phyloP scores from a whole-genome alignment of 2,888 invertebrate species.

The Ferrisia virgata region DNA sequence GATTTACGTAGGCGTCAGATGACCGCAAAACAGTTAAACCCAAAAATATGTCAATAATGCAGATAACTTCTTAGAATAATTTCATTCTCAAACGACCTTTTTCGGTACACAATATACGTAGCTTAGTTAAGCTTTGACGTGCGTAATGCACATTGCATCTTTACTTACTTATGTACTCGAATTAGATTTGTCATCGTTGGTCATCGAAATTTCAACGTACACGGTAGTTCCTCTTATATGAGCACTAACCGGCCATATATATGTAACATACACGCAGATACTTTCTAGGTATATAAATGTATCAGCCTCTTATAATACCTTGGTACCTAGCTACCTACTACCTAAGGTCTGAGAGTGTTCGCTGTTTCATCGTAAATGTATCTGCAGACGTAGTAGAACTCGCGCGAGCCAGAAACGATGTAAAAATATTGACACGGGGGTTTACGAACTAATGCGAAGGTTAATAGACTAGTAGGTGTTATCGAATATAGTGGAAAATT shows the following conservation, averaged over 20 bases:
- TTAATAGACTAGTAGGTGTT: conserved; percentile 25
- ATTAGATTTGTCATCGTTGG: conserved; percentile 6
- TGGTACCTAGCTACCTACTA: too few relatives aligned
- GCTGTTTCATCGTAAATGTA: neutral
- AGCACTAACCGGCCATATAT: too few relatives aligned
- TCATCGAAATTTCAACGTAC: neutral
- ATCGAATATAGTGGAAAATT: neutral
- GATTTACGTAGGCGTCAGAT: neutral
- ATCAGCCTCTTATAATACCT: neutral
- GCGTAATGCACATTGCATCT: neutral
- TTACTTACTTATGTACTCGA: neutral
- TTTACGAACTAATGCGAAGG: conserved; percentile 16
- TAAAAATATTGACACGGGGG: neutral
- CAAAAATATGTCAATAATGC: conserved; percentile 11
- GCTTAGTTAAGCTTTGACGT: neutral
- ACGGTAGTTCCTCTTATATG: too few relatives aligned
- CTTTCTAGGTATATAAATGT: neutral
- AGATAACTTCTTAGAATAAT: neutral
- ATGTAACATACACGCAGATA: neutral
- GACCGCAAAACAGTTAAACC: conserved; percentile 7
- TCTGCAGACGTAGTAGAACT: neutral
- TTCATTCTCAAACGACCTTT: conserved; percentile 1
- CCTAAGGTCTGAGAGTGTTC: neutral
- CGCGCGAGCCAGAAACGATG: neutral
- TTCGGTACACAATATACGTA: neutral